phyloP scores from a whole-genome alignment of 2,888 invertebrate species.

The Andrena minutula region DNA sequence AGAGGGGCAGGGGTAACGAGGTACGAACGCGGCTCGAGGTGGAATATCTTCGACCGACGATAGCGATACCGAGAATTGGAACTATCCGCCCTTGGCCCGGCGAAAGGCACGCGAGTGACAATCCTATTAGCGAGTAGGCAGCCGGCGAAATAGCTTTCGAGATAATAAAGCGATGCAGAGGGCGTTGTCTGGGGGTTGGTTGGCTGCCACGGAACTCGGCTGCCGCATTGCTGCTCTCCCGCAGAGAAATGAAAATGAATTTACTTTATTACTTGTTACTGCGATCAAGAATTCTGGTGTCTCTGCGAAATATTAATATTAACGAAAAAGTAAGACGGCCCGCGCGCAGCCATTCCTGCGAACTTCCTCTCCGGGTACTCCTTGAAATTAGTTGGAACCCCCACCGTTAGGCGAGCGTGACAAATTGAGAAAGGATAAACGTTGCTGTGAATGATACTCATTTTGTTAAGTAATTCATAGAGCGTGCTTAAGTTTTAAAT shows the following conservation, averaged over 20 bases:
- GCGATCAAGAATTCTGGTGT: slow-evolving; percentile 28
- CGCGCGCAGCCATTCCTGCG: slow-evolving; percentile 20
- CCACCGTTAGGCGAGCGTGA: neutral
- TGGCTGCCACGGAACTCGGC: slow-evolving; percentile 59
- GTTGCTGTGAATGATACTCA: neutral
- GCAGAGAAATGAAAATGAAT: slow-evolving; percentile 66
- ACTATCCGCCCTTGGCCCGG: slow-evolving; percentile 65
- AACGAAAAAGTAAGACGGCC: slow-evolving; percentile 52
- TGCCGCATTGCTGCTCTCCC: slow-evolving; percentile 54
- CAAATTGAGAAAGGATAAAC: neutral
- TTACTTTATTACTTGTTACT: slow-evolving; percentile 63
- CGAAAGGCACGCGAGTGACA: slow-evolving; percentile 75
- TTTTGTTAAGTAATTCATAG: neutral
- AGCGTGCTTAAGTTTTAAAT: no score
- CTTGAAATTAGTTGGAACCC: slow-evolving; percentile 39
- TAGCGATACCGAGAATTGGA: slow-evolving; percentile 72
- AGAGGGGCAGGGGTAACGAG: slow-evolving; percentile 51
- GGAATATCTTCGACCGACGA: slow-evolving; percentile 69
- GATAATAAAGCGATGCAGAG: slow-evolving; percentile 70
- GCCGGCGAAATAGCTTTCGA: slow-evolving; percentile 74
- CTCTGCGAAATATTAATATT: slow-evolving; percentile 48
- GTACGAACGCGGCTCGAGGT: slow-evolving; percentile 52
- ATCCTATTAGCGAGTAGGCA: slow-evolving; percentile 75
- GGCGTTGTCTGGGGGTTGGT: slow-evolving; percentile 58
- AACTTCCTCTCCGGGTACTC: slow-evolving; percentile 5